Evolutionary conservation across 1,140 invertebrate genomes (phyloP).

Genomic region (Zeugodacus cucurbitae): DNA sequence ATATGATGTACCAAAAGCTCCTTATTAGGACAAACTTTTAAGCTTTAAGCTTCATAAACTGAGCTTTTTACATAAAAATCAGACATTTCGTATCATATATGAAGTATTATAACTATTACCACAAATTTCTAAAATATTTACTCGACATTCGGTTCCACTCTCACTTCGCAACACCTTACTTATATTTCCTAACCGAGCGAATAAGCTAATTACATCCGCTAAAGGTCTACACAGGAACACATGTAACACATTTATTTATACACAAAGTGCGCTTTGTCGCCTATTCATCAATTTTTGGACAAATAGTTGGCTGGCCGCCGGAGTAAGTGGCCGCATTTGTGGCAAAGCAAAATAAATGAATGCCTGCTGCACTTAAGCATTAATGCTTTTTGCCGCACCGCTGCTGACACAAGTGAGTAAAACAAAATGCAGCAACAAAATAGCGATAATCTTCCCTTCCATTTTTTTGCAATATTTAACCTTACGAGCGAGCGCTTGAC

Average conservation of each 20-base stretch:
- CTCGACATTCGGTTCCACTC: too few relatives aligned
- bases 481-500: background rate
- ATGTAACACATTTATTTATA: background rate
- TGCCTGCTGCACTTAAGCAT: background rate
- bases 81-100: too few relatives aligned
- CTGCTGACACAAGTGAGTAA: background rate
- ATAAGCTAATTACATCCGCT: background rate
- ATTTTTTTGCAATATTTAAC: background rate
- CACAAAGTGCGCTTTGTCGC: background rate
- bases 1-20: too few relatives aligned
- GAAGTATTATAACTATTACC: too few relatives aligned
- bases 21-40: too few relatives aligned
- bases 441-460: too few relatives aligned
- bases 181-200: background rate
- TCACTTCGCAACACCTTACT: background rate
- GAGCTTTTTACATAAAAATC: too few relatives aligned
- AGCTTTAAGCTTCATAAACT: too few relatives aligned
- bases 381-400: background rate
- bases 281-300: constrained; percentile 24
- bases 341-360: background rate
- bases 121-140: too few relatives aligned
- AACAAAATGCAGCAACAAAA: background rate
- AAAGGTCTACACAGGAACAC: background rate
- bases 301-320: background rate
- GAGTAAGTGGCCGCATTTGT: background rate